Conservation (phyloP, 23 tunicate genomes). For the Corella eumyota region DNA sequence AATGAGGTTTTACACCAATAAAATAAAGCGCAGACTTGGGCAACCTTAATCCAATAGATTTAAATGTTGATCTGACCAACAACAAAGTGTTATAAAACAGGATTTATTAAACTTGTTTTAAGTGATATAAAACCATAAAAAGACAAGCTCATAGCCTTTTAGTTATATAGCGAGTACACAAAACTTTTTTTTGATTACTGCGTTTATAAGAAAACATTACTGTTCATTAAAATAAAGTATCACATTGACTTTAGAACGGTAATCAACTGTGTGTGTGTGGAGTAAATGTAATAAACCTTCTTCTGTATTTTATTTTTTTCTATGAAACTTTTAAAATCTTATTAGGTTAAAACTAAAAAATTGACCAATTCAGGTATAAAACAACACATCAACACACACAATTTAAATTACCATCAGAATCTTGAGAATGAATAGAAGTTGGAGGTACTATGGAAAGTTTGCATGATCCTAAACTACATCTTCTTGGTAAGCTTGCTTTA, state of each 20-base stretch:
- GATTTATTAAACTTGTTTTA: too few species aligned
- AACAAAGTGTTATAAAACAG: too few species aligned
- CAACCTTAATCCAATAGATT: too few species aligned
- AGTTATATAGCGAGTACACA: too few species aligned
- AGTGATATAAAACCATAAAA: too few species aligned
- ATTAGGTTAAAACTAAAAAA: background rate
- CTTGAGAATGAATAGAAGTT: constrained; percentile 72
- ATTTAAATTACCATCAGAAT: constrained; percentile 83
- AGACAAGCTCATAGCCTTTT: too few species aligned
- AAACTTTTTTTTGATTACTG: too few species aligned
- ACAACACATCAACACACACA: too few species aligned
- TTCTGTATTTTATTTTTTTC: background rate
- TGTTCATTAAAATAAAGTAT: too few species aligned
- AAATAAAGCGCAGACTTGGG: background rate
- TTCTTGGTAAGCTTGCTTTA: constrained; percentile 30
- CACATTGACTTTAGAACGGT: too few species aligned
- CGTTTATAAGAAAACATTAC: too few species aligned
- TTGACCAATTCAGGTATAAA: background rate
- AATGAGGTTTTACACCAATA: background rate
- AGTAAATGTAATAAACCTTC: background rate
- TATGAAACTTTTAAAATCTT: background rate
- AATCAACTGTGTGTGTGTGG: background rate
- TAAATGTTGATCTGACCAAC: too few species aligned
- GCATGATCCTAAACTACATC: constrained; percentile 60
- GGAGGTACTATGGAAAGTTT: constrained; percentile 78